A percentile compares a stretch with the other conserved stretches of the same genome.
These are phyloP conservation scores for Drosophila borealis DNA, from an alignment of 2,888 invertebrate genomes.

Conservation along the genomic window DNA sequence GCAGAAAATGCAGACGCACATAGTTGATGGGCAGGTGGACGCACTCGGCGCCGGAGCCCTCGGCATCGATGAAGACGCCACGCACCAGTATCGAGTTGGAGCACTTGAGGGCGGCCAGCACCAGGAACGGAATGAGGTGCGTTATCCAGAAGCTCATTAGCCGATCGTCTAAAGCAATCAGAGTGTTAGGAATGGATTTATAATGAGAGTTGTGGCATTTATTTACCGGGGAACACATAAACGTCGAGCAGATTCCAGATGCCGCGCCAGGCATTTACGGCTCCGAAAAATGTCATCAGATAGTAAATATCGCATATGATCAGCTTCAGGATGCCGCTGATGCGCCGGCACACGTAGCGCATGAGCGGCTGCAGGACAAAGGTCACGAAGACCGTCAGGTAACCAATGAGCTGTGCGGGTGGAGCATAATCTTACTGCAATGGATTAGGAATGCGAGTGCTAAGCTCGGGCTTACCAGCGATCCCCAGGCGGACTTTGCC, in stretches of 20 bases:
- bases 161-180: slow-evolving; percentile 86
- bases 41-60: slow-evolving; percentile 92
- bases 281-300: slow-evolving; percentile 91
- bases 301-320: slow-evolving; percentile 91
- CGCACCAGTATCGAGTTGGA: slow-evolving; percentile 94
- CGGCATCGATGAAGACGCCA: slow-evolving; percentile 95
- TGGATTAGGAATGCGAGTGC: not conserved
- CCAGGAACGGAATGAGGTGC: slow-evolving; percentile 89
- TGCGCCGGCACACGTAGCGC: slow-evolving; percentile 89
- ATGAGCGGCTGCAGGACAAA: slow-evolving; percentile 91
- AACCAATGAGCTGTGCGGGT: slow-evolving; percentile 87
- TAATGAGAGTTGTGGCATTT: not conserved
- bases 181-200: too few species aligned
- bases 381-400: slow-evolving; percentile 89
- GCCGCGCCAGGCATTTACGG: slow-evolving; percentile 95
- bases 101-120: slow-evolving; percentile 92
- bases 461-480: slow-evolving; percentile 88
- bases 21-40: slow-evolving; percentile 94
- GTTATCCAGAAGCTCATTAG: slow-evolving; percentile 93
- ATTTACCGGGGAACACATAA: slow-evolving; percentile 90
- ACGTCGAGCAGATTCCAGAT: slow-evolving; percentile 93
- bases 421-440: not conserved
- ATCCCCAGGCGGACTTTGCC: slow-evolving; percentile 90
- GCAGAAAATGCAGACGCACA: slow-evolving; percentile 90
- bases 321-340: slow-evolving; percentile 89